Evolutionary conservation across 2,888 invertebrate species (phyloP), one percentile per base, ranked within the genome.

Genomic region (Limnephilus auricula): DNA sequence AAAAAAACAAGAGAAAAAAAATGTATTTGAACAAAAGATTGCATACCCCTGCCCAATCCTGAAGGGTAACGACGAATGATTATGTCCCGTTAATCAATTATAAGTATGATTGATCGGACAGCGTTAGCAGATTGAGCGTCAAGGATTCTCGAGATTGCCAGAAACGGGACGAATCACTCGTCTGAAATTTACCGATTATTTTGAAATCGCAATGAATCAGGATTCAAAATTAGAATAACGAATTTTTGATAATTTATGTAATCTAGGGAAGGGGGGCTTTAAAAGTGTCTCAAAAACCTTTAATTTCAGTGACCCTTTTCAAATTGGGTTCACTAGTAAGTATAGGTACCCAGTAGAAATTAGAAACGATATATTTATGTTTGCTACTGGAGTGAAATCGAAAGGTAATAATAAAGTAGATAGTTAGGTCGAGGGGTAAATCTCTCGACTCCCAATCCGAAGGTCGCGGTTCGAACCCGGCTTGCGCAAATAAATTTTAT

Each of bases 41-140:
- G 65, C 25, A 4, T 65, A 65, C 25, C 25, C 65, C 65, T 65
- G 65, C n/a, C 65, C n/a, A 25, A 65, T 65, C 65, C 34, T 65
- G 84, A 84, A 65, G 79, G 45, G 32, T 91, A 91, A 91, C 86
- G 91, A 34, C 34, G 79, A 89, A 37, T 31, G 85, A 89, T 90
- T 91, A 89, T 91, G 89, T 79, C 91, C 86, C 91, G 91, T 91
- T 91, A 89, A 91, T 89, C 91, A 91, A 91, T 91, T 90, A 90
- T 89, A 85, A 91, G 91, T 91, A 91, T 91, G 91, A 91, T 91
- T 86, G 91, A 91, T 91, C 87, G 79, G 37, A 45, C 65, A n/a
- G 86, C 80, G 80, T 34, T 86, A 90, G 87, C 50, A 86, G 87
- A 90, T 90, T 87, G 90, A 32, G 82, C 34, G 85, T 79, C 85